Percentiles rank a stretch among this genome's conserved stretches.
These are phyloP conservation scores for Temnothorax unifasciatus DNA, from an alignment of 2,888 invertebrate species.

Conservation along the genomic window DNA sequence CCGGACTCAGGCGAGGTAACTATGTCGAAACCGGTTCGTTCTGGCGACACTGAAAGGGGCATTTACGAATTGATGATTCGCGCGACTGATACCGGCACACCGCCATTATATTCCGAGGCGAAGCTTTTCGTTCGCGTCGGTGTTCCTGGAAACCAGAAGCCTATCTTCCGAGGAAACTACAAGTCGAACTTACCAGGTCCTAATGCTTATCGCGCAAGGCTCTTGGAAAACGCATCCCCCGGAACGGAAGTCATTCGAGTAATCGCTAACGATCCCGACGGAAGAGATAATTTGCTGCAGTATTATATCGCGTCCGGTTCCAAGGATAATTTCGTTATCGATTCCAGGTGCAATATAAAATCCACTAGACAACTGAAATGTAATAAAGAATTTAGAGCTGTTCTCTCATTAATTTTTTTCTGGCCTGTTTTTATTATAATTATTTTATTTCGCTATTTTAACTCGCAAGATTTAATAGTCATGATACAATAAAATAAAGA, in stretches of 20 bases:
- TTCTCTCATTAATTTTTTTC: not conserved
- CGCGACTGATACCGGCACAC: conserved; percentile 91
- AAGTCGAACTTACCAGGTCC: conserved; percentile 88
- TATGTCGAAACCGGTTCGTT: conserved; percentile 89
- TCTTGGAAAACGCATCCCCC: conserved; percentile 90
- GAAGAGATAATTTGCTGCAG: conserved; percentile 90
- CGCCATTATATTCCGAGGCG: conserved; percentile 90
- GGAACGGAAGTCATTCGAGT: conserved; percentile 91
- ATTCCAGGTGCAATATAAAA: conserved; percentile 87
- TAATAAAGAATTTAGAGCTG: not conserved
- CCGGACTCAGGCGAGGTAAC: conserved; percentile 91
- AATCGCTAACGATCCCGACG: conserved; percentile 93
- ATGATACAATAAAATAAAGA: not conserved
- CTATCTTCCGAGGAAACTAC: conserved; percentile 92
- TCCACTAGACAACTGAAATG: not conserved
- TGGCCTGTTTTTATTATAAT: not conserved
- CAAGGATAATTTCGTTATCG: conserved; percentile 92
- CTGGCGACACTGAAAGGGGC: conserved; percentile 92
- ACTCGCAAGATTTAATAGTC: not conserved
- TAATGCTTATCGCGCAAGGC: conserved; percentile 90
- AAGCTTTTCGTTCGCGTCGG: conserved; percentile 91
- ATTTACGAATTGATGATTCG: conserved; percentile 90
- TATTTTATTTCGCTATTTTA: not conserved
- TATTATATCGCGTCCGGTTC: conserved; percentile 92
- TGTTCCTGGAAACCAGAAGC: conserved; percentile 93